These are phyloP conservation scores for Chiloscyllium plagiosum DNA, from an alignment of 2,113 vertebrate species.

Conservation along the genomic window DNA sequence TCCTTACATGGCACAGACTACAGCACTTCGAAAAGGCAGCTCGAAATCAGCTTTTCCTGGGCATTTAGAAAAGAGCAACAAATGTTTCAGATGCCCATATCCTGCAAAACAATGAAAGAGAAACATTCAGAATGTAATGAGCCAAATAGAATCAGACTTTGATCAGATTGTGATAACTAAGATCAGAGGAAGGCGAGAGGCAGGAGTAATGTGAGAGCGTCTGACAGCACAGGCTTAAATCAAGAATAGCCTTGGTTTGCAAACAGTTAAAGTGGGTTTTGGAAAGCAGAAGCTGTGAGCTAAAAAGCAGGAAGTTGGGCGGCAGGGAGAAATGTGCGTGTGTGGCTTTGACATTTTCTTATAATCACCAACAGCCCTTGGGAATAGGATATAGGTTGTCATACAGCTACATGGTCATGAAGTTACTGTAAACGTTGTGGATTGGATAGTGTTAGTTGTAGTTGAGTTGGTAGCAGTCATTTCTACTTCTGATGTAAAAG, in stretches of 20 bases:
- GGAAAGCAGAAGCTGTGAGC: neutral
- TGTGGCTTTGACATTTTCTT: neutral
- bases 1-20: too few species aligned
- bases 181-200: neutral
- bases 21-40: too few species aligned
- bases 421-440: neutral
- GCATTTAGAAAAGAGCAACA: too few species aligned
- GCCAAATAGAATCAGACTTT: neutral
- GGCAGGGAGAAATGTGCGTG: neutral
- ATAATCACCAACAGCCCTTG: neutral
- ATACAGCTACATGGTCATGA: neutral
- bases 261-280: neutral
- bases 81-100: too few species aligned
- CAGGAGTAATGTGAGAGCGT: neutral
- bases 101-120: too few species aligned
- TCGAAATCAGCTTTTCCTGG: too few species aligned
- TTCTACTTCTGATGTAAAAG: too few species aligned
- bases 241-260: neutral
- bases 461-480: too few species aligned
- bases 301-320: neutral
- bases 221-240: neutral
- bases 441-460: too few species aligned
- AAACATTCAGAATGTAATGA: neutral
- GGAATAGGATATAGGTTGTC: neutral
- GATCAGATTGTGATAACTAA: neutral